Base-by-base conservation (phyloP, 2,797 vertebrate genomes). In the Hapalemur alaotrensis region DNA sequence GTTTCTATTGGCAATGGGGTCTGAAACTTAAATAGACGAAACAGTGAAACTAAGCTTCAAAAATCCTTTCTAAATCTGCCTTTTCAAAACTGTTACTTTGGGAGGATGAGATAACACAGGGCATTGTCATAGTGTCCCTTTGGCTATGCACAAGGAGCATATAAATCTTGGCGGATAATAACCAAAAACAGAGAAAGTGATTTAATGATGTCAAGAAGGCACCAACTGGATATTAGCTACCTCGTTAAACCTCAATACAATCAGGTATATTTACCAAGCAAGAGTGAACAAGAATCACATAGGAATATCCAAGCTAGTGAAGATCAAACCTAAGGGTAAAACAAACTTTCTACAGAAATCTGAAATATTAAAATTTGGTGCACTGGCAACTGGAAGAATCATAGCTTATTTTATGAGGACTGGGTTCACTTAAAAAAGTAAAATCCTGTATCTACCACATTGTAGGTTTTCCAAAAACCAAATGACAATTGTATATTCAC, bases 21-120 rank as follows among this genome's bases (percentile, higher is more conserved):
- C 92, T 86, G 96, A 93, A 96, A 95, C 81, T 38, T 43, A 70
- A 76, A 54, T 35, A 70, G 90, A 59, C n/a, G 57, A 92, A 96
- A 85, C 72, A 61, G 35, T 65, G 38, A 96, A 91, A 17, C 1
- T 91, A 93, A 95, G 86, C 92, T 48, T 96, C 88, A 95, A 87
- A 38, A 95, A 75, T 93, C 75, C 86, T 91, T 61, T 93, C 57
- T 70, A 89, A 96, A 84, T 92, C 84, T 95, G 48, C 48, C 35
- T 35, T 85, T 97, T 88, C 94, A 96, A 88, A 96, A 14, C 8
- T 69, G 57, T 12, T 80, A 75, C 87, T 86, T 95, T 30, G 57
- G 50, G 85, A 89, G 8, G 93, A 86, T 28, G 88, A 79, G 9
- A 69, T 70, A 91, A 4, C 1, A 28, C 30, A 70, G 46, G 0